Evolutionary conservation across 2,888 invertebrate genomes (phyloP).

Genomic region (Anaspis maculata): DNA sequence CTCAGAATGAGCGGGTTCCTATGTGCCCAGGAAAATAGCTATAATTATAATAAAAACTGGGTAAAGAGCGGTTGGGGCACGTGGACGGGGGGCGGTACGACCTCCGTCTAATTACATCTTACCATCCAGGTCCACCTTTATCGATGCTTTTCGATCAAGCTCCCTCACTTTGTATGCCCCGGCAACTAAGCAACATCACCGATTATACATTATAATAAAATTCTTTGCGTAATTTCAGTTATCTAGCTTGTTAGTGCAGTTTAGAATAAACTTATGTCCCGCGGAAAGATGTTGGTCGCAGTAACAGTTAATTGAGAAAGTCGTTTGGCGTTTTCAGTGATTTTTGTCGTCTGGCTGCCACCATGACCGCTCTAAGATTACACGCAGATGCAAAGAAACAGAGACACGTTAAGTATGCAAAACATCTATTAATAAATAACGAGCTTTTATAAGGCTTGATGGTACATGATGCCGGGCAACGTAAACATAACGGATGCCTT

Average conservation of each 20-base stretch:
- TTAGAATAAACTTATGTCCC: no score
- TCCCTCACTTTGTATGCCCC: conserved; percentile 35
- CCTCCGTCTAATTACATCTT: conserved; percentile 35
- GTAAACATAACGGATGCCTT: conserved; percentile 22
- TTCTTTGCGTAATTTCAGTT: no score
- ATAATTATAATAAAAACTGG: conserved; percentile 42
- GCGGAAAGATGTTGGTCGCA: no score
- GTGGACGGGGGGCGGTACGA: conserved; percentile 31
- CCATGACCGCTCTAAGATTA: no score
- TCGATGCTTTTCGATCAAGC: conserved; percentile 31
- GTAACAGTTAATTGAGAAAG: no score
- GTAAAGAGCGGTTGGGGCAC: conserved; percentile 36
- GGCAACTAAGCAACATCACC: conserved; percentile 2
- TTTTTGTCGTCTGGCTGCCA: no score
- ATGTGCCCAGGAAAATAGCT: conserved; percentile 34
- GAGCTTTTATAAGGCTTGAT: no score
- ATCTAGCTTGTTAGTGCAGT: no score
- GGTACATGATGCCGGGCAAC: conserved; percentile 5
- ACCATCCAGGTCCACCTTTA: conserved; percentile 27
- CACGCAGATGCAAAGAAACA: no score
- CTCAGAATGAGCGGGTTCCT: neutral
- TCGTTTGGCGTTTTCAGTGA: no score
- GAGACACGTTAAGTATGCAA: no score
- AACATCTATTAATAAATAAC: no score
- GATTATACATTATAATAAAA: neutral